These are phyloP conservation scores for Percopsis omiscomaycus DNA, from an alignment of 2,797 vertebrate genomes.

Conservation along the genomic window DNA sequence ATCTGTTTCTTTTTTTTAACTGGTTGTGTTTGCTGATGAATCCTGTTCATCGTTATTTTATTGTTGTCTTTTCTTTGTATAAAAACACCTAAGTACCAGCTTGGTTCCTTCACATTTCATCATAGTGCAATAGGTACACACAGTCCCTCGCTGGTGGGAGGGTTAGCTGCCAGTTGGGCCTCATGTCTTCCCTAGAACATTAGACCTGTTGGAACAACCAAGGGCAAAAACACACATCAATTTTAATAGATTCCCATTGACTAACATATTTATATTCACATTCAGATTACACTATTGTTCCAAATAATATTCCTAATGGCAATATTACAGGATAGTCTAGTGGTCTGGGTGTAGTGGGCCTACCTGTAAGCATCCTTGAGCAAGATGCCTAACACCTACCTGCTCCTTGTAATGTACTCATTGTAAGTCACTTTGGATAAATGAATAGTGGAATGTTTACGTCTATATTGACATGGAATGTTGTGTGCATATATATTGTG, in stretches of 20 bases:
- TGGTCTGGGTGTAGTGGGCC: too few species aligned
- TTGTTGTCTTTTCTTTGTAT: slow-evolving; percentile 53
- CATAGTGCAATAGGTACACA: slow-evolving; percentile 81
- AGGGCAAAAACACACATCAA: background rate
- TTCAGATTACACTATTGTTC: too few species aligned
- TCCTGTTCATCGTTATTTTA: slow-evolving; percentile 71
- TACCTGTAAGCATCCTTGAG: too few species aligned
- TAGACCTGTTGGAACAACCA: slow-evolving; percentile 75
- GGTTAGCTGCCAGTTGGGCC: slow-evolving; percentile 59
- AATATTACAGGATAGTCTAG: too few species aligned
- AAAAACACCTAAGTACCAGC: slow-evolving; percentile 81
- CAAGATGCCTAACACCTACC: too few species aligned
- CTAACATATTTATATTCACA: too few species aligned
- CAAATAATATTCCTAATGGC: too few species aligned
- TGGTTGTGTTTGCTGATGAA: slow-evolving; percentile 68
- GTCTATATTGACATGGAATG: too few species aligned
- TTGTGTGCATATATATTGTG: too few species aligned
- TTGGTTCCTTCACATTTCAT: slow-evolving; percentile 84
- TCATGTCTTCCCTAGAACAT: slow-evolving; percentile 91
- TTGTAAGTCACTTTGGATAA: too few species aligned
- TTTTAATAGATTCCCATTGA: background rate
- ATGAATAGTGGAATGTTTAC: too few species aligned
- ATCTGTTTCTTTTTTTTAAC: slow-evolving; percentile 23
- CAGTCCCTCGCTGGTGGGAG: slow-evolving; percentile 63
- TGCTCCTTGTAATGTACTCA: too few species aligned